These are phyloP conservation scores for Isaurus tuberculatus DNA, from an alignment of 92 coral and sea anemone genomes.

Conservation along the genomic window DNA sequence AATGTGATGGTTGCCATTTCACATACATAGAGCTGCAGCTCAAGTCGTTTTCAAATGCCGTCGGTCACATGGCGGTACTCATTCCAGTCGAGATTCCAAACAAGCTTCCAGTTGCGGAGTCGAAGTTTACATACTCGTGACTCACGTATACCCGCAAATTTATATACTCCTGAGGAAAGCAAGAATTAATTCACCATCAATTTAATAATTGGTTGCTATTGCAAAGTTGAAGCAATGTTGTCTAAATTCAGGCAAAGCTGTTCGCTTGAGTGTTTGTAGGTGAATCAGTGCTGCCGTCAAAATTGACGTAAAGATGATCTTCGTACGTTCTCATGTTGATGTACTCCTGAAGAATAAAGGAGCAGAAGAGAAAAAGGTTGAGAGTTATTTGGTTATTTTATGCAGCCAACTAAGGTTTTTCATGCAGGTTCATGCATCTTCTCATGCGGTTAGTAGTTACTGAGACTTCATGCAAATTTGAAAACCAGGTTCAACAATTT, in stretches of 20 bases:
- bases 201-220: slow-evolving; percentile 23
- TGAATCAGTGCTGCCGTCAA: slow-evolving; percentile 76
- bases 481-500: too few species aligned
- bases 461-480: neutral
- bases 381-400: slow-evolving; percentile 26
- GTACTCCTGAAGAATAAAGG: slow-evolving; percentile 79
- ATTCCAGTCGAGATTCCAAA: slow-evolving; percentile 29
- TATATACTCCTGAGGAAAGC: slow-evolving; percentile 90
- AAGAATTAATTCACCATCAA: slow-evolving; percentile 52
- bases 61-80: slow-evolving; percentile 35
- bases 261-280: slow-evolving; percentile 40
- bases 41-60: neutral
- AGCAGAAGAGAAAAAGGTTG: slow-evolving; percentile 56
- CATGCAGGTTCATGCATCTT: slow-evolving; percentile 31
- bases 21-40: neutral
- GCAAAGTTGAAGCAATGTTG: slow-evolving; percentile 25
- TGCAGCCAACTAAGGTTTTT: slow-evolving; percentile 18
- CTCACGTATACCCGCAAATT: slow-evolving; percentile 93
- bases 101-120: slow-evolving; percentile 72
- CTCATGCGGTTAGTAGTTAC: slow-evolving; percentile 14
- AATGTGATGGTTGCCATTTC: neutral
- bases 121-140: slow-evolving; percentile 95
- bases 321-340: slow-evolving; percentile 92
- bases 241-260: slow-evolving; percentile 39
- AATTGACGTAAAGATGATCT: slow-evolving; percentile 93